Base-by-base conservation (phyloP, 2,797 vertebrate genomes). In the Tokudaia muenninki region DNA sequence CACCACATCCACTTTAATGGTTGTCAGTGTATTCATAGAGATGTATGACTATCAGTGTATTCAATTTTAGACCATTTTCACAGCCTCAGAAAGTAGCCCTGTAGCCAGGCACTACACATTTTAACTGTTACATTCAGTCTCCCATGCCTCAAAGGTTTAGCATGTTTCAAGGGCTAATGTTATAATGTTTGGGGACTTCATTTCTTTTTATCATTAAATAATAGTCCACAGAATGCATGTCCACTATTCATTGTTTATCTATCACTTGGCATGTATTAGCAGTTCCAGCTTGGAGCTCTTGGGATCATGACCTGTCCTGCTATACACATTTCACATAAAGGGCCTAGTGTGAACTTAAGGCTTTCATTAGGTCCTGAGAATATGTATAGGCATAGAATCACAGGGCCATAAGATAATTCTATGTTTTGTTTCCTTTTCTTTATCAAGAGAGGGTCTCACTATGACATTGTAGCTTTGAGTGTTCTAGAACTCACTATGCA, bases 171-270 rank as follows among this genome's bases (percentile, higher is more conserved):
- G 84, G 26, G 82, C 84, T 16, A 63, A 52, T 41, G 26, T 63
- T 74, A 47, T 37, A 63, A 10, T 34, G 17, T 57, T 29, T 65
- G 31, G 61, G 34, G 41, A 59, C 67, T 63, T 89, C 31, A 87
- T 86, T 89, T 77, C 31, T 81, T 91, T 78, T 72, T 47, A 63
- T 86, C 57, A 75, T 1, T 81, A 37, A 92, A 31, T 87, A 91
- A 37, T 79, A 87, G 52, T 91, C 50, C 24, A 37, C 57, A 78
- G 13, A 41, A 37, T 41, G 47, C 10, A n/a, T 81, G 65, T 14
- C 61, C 4, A 1, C 11, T 44, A 86, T 10, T 59, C 37, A 65
- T 93, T n/a, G 29, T 90, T 84, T 19, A 74, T 61, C 88, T 41
- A 81, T 47, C 21, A 82, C 2, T 67, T 89, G 34, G 26, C 37